phyloP scores from a whole-genome alignment of 2,797 vertebrate genomes.

The Rachycentron canadum region DNA sequence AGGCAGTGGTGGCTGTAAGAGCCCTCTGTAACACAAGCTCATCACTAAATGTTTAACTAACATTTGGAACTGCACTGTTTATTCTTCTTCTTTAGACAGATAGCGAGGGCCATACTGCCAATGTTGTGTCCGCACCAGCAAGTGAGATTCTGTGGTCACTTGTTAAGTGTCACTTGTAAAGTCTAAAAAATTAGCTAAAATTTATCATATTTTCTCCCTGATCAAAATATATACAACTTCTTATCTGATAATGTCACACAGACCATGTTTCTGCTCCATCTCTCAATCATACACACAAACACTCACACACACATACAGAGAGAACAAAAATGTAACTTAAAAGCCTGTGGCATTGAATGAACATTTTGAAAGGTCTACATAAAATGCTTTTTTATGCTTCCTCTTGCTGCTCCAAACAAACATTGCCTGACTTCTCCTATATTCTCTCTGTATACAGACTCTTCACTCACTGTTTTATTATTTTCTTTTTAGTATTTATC shows the following conservation, averaged over 20 bases:
- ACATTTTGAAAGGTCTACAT: conserved; percentile 1
- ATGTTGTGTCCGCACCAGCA: neutral
- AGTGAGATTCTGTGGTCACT: neutral
- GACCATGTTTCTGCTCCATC: neutral
- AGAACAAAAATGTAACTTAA: conserved; percentile 14
- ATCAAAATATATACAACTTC: neutral
- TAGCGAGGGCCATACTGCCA: conserved; percentile 21
- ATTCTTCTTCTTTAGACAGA: conserved; percentile 57
- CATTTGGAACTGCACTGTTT: conserved; percentile 41
- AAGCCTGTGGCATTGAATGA: neutral
- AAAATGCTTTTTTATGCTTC: neutral
- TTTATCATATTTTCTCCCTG: neutral
- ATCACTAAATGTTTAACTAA: conserved; percentile 69
- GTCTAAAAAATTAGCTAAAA: neutral
- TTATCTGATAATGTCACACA: conserved; percentile 10
- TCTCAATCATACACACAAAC: neutral
- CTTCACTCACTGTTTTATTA: neutral
- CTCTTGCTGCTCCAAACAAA: neutral
- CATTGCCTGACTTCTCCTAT: neutral
- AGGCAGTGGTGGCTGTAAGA: neutral
- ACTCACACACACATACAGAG: neutral
- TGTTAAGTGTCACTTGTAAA: neutral
- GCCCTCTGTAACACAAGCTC: conserved; percentile 48
- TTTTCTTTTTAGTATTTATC: neutral
- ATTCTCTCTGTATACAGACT: neutral